Evolutionary conservation across 2,888 invertebrate species (phyloP), one percentile per base, ranked within the genome.

Genomic region (Gasteruption jaculator): DNA sequence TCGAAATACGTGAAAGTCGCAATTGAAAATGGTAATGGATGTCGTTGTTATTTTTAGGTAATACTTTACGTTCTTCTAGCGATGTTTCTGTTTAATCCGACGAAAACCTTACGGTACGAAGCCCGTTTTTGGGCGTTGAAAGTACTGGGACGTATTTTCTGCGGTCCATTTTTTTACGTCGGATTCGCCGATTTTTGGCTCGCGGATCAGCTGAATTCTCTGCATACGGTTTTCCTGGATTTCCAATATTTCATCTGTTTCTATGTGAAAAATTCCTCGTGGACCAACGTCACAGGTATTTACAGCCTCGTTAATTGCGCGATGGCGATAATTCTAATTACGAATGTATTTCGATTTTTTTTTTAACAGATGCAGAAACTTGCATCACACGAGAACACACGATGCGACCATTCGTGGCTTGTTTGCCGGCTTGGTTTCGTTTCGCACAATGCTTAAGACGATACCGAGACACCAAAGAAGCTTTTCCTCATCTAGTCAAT

Each of bases 141-240:
- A 66, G 88, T 94, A 58, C 76, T 92, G 73, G 93, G 87, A 63
- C 80, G 83, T 16, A 46, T 54, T 35, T 54, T 54, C 20, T 54
- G 54, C 12, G 54, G 95, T 0, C 96, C 96, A 11, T 92, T 95
- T 66, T 85, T 89, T 67, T 90, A 89, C 54, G 96, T 96, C 4
- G 81, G 87, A 20, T 96, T 96, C 68, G 94, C 96, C 15, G 96
- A 97, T 74, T 97, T 97, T 78, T 97, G 96, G 96, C 83, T 97
- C 67, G 96, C 94, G 6, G 96, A 97, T 76, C 96, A 97, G 70
- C 77, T 96, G 62, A 97, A 95, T 73, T 95, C 94, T 35, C 78
- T 97, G 50, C 86, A 82, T 1, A 86, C 86, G 0, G 88, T 92
- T 4, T 82, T 99, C 53, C 75, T 94, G n/a, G 99, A 99, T 71